Conservation (phyloP, 2,888 invertebrate genomes). For the Scrobipalpa costella region DNA sequence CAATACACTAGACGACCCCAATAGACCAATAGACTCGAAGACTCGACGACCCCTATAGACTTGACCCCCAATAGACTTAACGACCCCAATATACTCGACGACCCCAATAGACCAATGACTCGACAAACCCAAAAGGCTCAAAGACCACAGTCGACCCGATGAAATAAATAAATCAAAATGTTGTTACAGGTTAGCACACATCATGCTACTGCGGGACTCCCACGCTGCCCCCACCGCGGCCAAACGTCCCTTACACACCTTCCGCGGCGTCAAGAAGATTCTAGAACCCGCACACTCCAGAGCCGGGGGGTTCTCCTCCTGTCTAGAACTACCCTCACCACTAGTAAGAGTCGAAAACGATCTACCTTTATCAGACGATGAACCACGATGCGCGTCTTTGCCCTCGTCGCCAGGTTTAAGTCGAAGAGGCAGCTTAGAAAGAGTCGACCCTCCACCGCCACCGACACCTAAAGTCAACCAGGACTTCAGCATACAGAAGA, state of each 20-base stretch:
- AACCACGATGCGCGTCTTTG: conserved; percentile 59
- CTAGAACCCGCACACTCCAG: conserved; percentile 82
- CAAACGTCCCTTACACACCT: conserved; percentile 87
- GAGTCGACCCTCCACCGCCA: conserved; percentile 45
- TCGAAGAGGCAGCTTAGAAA: conserved; percentile 50
- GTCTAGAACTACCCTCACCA: conserved; percentile 88
- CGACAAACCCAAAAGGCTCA: no score
- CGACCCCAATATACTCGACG: no score
- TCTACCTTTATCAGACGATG: conserved; percentile 43
- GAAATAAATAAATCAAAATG: no score
- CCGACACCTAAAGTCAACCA: conserved; percentile 37
- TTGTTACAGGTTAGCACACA: conserved; percentile 85
- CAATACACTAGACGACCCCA: no score
- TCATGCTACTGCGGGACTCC: conserved; percentile 92
- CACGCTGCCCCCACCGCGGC: conserved; percentile 85
- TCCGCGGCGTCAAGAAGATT: conserved; percentile 91
- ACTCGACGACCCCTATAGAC: no score
- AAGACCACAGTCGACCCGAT: no score
- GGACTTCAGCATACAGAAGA: conserved; percentile 37
- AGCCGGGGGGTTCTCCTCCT: conserved; percentile 84
- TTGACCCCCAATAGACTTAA: no score
- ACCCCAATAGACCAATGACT: no score
- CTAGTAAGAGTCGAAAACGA: conserved; percentile 58
- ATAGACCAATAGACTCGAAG: no score
- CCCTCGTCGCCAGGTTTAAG: conserved; percentile 65